phyloP scores from a whole-genome alignment of 2,888 invertebrate genomes.

The Brachycybe producta region DNA sequence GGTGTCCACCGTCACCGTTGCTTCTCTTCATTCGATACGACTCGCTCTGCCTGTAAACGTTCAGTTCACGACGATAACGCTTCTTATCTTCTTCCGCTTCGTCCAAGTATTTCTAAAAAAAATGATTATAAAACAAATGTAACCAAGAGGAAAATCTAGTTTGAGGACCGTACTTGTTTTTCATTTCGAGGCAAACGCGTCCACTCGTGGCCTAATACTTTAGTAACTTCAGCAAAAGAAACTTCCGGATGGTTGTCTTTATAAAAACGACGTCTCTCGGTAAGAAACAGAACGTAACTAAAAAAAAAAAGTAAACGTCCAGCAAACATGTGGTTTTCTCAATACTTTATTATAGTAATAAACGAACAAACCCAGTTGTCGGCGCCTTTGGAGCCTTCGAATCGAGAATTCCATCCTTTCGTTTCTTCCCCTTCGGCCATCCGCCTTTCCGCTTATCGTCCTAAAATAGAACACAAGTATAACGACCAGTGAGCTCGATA shows the following conservation, averaged over 20 bases:
- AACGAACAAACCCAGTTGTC: conserved; percentile 41
- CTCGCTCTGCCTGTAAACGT: conserved; percentile 21
- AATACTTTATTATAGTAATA: not conserved
- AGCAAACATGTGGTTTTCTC: not conserved
- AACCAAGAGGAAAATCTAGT: not conserved
- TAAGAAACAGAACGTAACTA: conserved; percentile 43
- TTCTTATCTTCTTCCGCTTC: conserved; percentile 45
- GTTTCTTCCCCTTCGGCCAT: conserved; percentile 47
- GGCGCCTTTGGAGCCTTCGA: conserved; percentile 43
- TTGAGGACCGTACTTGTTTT: conserved; percentile 33
- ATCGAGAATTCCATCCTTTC: conserved; percentile 41
- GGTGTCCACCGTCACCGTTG: too few species aligned
- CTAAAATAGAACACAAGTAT: too few species aligned
- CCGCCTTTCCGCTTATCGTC: conserved; percentile 41
- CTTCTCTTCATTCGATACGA: not conserved
- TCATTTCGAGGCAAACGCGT: conserved; percentile 41
- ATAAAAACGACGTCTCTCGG: conserved; percentile 42
- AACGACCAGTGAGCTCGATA: too few species aligned
- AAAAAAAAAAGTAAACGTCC: conserved; percentile 10
- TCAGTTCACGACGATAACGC: conserved; percentile 43
- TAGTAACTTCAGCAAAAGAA: conserved; percentile 45
- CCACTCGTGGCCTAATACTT: conserved; percentile 45
- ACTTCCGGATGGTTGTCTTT: conserved; percentile 36
- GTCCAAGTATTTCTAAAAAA: conserved; percentile 39
- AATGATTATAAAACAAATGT: not conserved